Conservation (phyloP, 2,113 vertebrate species). For the Psilopogon haemacephalus region DNA sequence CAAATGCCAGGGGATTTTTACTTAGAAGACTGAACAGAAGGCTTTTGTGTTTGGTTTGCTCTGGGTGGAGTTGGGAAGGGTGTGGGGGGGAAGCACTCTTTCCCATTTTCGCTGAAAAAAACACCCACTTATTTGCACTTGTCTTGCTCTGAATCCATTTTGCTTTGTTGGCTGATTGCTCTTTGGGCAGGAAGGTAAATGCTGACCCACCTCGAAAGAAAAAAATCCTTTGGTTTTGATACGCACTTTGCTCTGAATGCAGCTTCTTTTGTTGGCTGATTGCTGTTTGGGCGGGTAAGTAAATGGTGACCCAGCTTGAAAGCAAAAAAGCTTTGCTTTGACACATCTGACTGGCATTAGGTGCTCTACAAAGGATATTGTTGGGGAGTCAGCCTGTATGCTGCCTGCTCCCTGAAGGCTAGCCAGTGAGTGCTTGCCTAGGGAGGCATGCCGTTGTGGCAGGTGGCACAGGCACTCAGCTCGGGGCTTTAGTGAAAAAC, state of each 20-base stretch:
- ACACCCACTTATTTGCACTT: neutral
- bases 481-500: neutral
- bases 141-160: neutral
- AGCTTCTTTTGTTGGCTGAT: neutral
- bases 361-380: fast-evolving
- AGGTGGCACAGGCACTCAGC: neutral
- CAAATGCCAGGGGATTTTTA: conserved; percentile 5
- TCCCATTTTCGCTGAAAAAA: neutral
- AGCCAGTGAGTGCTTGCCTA: neutral
- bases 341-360: neutral
- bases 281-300: neutral
- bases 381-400: fast-evolving
- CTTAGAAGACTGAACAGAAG: neutral
- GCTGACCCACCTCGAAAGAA: neutral
- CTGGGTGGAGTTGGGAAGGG: neutral
- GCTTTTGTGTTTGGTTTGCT: conserved; percentile 31
- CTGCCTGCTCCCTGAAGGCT: neutral
- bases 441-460: neutral
- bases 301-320: neutral
- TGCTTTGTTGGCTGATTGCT: neutral
- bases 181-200: neutral
- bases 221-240: neutral
- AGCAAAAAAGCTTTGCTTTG: neutral
- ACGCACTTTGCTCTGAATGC: neutral
- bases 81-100: neutral